Evolutionary conservation across 2,888 invertebrate genomes (phyloP).

Genomic region (Deilephila elpenor): DNA sequence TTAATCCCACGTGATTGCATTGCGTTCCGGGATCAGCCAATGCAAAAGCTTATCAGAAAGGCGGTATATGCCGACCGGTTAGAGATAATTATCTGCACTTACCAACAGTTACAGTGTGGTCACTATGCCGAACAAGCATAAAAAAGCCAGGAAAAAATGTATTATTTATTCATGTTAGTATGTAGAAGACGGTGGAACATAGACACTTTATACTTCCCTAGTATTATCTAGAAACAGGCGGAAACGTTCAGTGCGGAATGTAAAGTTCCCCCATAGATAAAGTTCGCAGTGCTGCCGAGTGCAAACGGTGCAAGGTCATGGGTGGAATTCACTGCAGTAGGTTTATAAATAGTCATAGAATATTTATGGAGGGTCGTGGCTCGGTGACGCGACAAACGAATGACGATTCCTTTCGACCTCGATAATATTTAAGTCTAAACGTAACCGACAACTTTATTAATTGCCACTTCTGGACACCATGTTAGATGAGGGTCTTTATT

Average conservation of each 20-base stretch:
- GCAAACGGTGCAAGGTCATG: constrained; percentile 1
- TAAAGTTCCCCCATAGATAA: constrained; percentile 15
- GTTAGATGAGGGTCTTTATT: too few species aligned
- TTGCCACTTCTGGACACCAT: too few species aligned
- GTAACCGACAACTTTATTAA: background rate
- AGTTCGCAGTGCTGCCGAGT: constrained; percentile 4
- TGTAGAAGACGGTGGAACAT: background rate
- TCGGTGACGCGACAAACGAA: background rate
- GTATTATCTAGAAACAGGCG: constrained; percentile 2
- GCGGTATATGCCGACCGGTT: too few species aligned
- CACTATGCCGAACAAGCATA: too few species aligned
- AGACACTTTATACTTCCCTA: background rate
- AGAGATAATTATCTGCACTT: too few species aligned
- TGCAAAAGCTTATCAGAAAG: too few species aligned
- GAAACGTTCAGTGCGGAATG: constrained; percentile 31
- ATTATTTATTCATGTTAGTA: background rate
- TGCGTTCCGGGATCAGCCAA: too few species aligned
- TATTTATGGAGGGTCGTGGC: background rate
- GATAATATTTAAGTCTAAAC: background rate
- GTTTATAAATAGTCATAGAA: constrained; percentile 21
- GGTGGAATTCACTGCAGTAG: constrained; percentile 4
- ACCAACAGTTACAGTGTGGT: too few species aligned
- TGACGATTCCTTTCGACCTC: background rate
- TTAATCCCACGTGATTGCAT: too few species aligned
- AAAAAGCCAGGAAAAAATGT: background rate